Base-by-base conservation (phyloP, 2,888 invertebrate genomes). In the Lasioglossum oenotherae region DNA sequence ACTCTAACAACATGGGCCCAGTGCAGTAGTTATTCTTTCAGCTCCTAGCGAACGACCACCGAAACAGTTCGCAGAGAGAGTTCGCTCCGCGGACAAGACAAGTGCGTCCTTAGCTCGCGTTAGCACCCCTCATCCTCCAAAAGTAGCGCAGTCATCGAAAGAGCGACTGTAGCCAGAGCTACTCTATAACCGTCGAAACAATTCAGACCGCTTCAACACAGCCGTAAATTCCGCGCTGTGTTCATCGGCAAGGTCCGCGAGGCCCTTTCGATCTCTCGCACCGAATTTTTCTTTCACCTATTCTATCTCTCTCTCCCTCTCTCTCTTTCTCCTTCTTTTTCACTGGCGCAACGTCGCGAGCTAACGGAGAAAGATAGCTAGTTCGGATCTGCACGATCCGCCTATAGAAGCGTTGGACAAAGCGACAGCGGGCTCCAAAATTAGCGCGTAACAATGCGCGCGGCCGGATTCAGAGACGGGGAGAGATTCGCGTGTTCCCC, bases 391-490 rank as follows among this genome's bases (percentile, higher is more conserved):
- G 74, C 81, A 80, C 89, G 90, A 91, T 91, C 91, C 90, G 90
- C 85, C 91, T 91, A 91, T 90, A 90, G 86, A 89, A 89, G 86
- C 91, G 89, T 91, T 93, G 93, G 93, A 94, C 93, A 94, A 94
- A 93, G 93, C 92, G 92, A 89, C 93, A 92, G 90, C 91, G 88
- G 82, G 80, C 89, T 91, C 94, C 94, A 94, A 94, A 95, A 94
- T 94, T 95, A 95, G 93, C 93, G 88, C 89, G 91, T 90, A 94
- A 95, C 95, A 95, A 95, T 95, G 94, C 93, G 92, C 93, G 93
- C 92, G 94, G 93, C 92, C 93, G 92, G 93, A 92, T 94, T 94
- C 93, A 92, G 92, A 87, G 92, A 90, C 84, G 93, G 31, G 31
- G 64, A 64, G 64, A 57, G 57, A 57, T 57, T 57, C 57, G n/a